Conservation (phyloP, 1,140 invertebrate species). For the Probaryconus sp. region DNA sequence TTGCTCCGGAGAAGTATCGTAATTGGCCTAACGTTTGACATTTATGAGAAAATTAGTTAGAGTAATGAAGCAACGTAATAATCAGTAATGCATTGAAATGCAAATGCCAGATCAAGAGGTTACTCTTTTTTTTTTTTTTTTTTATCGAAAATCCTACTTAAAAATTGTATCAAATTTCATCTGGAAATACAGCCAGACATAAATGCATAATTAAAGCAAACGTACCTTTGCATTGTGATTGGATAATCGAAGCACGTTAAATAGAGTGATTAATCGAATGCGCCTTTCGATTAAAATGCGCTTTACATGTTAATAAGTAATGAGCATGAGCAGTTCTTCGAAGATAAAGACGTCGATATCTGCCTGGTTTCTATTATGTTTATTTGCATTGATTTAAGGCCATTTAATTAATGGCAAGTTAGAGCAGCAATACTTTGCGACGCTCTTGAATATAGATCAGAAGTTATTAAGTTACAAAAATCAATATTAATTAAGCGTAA, state of each 20-base stretch:
- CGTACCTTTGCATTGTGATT: slow-evolving; percentile 18
- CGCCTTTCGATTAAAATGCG: slow-evolving; percentile 38
- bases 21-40: slow-evolving; percentile 13
- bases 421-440: too few species aligned
- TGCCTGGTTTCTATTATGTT: slow-evolving; percentile 42
- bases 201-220: slow-evolving; percentile 30
- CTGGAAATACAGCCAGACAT: background rate
- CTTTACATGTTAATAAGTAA: slow-evolving; percentile 60
- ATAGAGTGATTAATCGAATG: slow-evolving; percentile 48
- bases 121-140: background rate
- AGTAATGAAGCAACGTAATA: slow-evolving; percentile 11
- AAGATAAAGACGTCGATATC: slow-evolving; percentile 48
- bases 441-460: slow-evolving; percentile 22
- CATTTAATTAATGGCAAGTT: slow-evolving; percentile 36
- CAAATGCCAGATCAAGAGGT: too few species aligned
- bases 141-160: background rate
- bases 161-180: slow-evolving; percentile 28
- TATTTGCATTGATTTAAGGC: slow-evolving; percentile 36
- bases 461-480: slow-evolving; percentile 29
- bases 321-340: slow-evolving; percentile 36
- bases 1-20: slow-evolving; percentile 3
- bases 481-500: slow-evolving; percentile 16
- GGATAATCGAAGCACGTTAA: slow-evolving; percentile 46
- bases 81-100: slow-evolving; percentile 19
- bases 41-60: slow-evolving; percentile 37